Evolutionary conservation across 2,797 vertebrate genomes (phyloP).

Genomic region (Anguilla obscura): DNA sequence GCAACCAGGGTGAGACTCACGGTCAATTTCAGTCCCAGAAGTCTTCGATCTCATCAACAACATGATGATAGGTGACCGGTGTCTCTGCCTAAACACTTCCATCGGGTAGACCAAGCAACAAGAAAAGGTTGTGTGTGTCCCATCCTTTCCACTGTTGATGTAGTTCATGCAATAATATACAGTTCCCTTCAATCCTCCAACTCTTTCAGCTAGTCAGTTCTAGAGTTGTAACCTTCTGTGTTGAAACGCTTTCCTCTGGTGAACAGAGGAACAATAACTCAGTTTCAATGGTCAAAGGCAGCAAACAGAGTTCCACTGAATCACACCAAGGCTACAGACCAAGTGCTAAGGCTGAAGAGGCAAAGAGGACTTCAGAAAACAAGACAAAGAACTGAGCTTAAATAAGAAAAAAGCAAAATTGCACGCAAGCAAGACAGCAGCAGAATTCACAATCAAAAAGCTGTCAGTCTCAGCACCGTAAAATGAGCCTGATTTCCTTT

Average conservation of each 20-base stretch:
- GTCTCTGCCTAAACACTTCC: not conserved
- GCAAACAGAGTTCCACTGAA: slow-evolving; percentile 58
- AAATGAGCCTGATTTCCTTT: not conserved
- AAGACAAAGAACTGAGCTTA: not conserved
- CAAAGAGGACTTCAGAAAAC: not conserved
- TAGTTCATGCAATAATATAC: not conserved
- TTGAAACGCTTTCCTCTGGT: slow-evolving; percentile 62
- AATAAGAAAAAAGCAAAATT: slow-evolving; percentile 13
- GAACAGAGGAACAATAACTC: slow-evolving; percentile 73
- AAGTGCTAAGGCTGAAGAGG: not conserved
- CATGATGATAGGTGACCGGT: not conserved
- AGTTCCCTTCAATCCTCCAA: not conserved
- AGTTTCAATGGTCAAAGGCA: slow-evolving; percentile 70
- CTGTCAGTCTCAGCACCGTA: not conserved
- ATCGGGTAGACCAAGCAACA: not conserved
- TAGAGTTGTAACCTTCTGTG: slow-evolving; percentile 34
- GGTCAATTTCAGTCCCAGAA: not conserved
- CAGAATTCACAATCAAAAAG: not conserved
- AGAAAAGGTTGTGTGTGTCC: not conserved
- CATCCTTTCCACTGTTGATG: not conserved
- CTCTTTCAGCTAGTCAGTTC: not conserved
- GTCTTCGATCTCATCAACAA: not conserved
- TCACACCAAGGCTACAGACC: not conserved
- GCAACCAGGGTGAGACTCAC: not conserved
- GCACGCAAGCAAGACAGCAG: not conserved